phyloP scores from a whole-genome alignment of 37 sponge, comb jelly and placozoan genomes.

The Spongilla lacustris region DNA sequence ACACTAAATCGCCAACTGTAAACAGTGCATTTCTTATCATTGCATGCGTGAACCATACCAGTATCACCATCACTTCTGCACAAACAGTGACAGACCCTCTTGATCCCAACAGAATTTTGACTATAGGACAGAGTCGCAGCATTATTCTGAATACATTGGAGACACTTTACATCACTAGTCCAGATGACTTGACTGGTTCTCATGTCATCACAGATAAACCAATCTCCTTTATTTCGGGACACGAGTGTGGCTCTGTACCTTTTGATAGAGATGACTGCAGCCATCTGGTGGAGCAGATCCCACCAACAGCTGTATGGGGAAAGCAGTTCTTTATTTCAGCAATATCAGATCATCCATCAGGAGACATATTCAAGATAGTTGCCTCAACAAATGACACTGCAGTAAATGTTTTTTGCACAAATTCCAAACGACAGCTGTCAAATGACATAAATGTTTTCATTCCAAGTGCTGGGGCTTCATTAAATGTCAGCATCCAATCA shows the following conservation, averaged over 20 bases:
- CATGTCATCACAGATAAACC: constrained; percentile 25
- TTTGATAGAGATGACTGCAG: constrained; percentile 13
- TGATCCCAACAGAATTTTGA: not conserved
- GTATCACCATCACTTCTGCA: constrained; percentile 28
- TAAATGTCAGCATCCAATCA: no score
- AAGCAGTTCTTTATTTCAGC: constrained; percentile 37
- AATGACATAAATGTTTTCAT: not conserved
- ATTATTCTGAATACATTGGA: constrained; percentile 13
- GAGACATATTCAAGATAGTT: constrained; percentile 30
- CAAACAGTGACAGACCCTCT: constrained; percentile 3
- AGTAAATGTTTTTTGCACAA: constrained; percentile 10
- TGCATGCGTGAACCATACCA: constrained; percentile 10
- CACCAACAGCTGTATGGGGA: constrained; percentile 60
- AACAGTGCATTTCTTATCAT: constrained; percentile 33
- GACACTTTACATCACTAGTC: constrained; percentile 26
- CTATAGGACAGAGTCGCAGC: constrained; percentile 13
- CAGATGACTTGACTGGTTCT: constrained; percentile 37
- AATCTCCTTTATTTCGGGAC: constrained; percentile 31
- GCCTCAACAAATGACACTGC: constrained; percentile 37
- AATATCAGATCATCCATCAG: not conserved
- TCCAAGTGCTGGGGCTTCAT: constrained; percentile 11
- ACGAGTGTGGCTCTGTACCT: constrained; percentile 51
- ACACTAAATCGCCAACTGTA: not conserved
- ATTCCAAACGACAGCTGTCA: not conserved
- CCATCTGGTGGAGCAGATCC: constrained; percentile 47